Conservation (phyloP, 2,888 invertebrate species). For the Aspidiotus rigidus region DNA sequence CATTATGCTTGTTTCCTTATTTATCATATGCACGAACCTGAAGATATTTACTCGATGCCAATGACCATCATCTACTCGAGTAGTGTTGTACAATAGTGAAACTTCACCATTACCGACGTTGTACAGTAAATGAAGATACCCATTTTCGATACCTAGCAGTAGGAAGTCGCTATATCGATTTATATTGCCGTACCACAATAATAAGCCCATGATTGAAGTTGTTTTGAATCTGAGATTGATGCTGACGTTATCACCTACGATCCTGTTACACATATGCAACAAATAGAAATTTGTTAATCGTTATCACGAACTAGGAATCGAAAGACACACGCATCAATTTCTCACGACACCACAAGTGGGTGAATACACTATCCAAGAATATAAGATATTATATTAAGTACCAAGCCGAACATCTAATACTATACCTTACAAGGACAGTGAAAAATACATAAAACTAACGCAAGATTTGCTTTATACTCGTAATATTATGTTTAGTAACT, state of each 20-base stretch:
- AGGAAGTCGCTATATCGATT: constrained; percentile 65
- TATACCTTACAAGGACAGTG: no score
- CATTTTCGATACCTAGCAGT: constrained; percentile 71
- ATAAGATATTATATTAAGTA: no score
- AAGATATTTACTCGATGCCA: constrained; percentile 71
- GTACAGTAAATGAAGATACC: constrained; percentile 64
- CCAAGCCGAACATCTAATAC: no score
- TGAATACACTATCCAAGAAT: no score
- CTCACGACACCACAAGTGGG: no score
- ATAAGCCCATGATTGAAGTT: constrained; percentile 58
- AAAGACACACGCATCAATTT: no score
- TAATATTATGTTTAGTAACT: no score
- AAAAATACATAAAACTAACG: no score
- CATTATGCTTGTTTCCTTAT: no score
- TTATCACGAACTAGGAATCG: no score
- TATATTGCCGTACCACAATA: constrained; percentile 75
- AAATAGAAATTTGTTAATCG: no score
- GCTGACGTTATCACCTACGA: constrained; percentile 74
- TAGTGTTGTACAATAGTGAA: constrained; percentile 70
- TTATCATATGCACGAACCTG: constrained; percentile 50
- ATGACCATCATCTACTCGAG: constrained; percentile 78
- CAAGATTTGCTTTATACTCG: no score
- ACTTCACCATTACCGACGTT: constrained; percentile 82
- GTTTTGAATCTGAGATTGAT: constrained; percentile 80
- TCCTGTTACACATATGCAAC: constrained; percentile 45